Base-by-base conservation (phyloP, 2,797 vertebrate genomes). In the Lindbergichthys nudifrons region DNA sequence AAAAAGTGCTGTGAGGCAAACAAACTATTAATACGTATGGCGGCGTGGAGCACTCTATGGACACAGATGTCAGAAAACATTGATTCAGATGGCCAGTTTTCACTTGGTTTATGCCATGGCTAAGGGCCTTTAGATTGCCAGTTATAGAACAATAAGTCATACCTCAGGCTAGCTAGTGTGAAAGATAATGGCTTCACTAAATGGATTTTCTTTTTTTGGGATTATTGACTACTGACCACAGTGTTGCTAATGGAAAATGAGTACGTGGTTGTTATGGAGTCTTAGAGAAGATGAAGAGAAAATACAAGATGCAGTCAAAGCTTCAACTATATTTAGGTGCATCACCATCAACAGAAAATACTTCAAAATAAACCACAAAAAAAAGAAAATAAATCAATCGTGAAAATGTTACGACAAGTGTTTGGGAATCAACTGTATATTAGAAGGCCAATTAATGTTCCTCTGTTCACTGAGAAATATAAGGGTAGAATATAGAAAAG, bases 1-100 rank as follows among this genome's bases (percentile, higher is more conserved):
- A 87, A 90, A 36, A 93, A 91, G 85, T 80, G 88, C 90, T 92
- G 70, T 75, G 82, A 92, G 92, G 91, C 92, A 93, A 91, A 93
- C 89, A 91, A 84, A 92, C 87, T 88, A 94, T 94, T 93, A 92
- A 92, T 92, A 89, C 83, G 85, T 75, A 81, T 36, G 75, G 87
- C 64, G 26, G 76, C 67, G 52, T 4, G 77, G 78, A 80, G 81
- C 86, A 64, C 81, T 83, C 39, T 47, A 83, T 79, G 87, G 88
- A 90, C 88, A 89, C 83, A 89, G 72, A 87, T 84, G 88, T 89
- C 89, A 91, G 75, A 63, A 79, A 82, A 75, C 86, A 92, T 88
- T 81, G 91, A 93, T 91, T 89, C 66, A 83, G 79, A 72, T 65
- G 62, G 70, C 18, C 13, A 18, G 10, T n/a, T 72, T 75, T 36